These are phyloP conservation scores for Neodiprion pinetum DNA, from an alignment of 1,140 invertebrate species.

Conservation along the genomic window DNA sequence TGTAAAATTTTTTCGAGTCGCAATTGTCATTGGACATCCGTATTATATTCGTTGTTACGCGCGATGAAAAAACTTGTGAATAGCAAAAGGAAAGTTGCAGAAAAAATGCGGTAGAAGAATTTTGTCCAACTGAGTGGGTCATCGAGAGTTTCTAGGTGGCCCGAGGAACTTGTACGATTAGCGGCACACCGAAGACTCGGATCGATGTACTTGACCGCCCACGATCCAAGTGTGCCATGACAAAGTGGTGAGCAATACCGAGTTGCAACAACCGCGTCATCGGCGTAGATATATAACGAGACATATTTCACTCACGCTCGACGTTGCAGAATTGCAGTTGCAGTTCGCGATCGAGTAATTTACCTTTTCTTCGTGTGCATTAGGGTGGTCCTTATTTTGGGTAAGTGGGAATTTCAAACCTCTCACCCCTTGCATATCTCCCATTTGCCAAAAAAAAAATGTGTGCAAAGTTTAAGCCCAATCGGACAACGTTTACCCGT, in stretches of 20 bases:
- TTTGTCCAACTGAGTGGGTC: conserved; percentile 26
- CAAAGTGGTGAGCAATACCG: not conserved
- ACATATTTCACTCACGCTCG: not conserved
- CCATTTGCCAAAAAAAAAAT: too few species aligned
- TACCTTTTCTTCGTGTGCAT: not conserved
- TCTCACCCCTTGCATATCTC: too few species aligned
- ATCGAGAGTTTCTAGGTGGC: conserved; percentile 42
- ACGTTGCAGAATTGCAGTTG: not conserved
- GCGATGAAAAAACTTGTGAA: too few species aligned
- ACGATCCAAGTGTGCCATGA: conserved; percentile 6
- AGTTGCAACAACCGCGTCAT: not conserved
- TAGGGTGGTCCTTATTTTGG: too few species aligned
- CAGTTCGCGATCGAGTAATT: not conserved
- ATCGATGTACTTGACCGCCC: not conserved
- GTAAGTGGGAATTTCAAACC: too few species aligned
- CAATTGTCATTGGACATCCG: too few species aligned
- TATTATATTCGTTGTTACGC: too few species aligned
- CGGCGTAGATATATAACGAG: not conserved
- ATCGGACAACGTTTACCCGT: too few species aligned
- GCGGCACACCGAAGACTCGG: not conserved
- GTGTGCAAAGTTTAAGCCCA: too few species aligned
- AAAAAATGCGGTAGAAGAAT: too few species aligned
- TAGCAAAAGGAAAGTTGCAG: too few species aligned
- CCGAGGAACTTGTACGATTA: conserved; percentile 17
- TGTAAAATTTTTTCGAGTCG: too few species aligned